Evolutionary conservation across 2,888 invertebrate species (phyloP).

Genomic region (Lissocephala sabroskyi): DNA sequence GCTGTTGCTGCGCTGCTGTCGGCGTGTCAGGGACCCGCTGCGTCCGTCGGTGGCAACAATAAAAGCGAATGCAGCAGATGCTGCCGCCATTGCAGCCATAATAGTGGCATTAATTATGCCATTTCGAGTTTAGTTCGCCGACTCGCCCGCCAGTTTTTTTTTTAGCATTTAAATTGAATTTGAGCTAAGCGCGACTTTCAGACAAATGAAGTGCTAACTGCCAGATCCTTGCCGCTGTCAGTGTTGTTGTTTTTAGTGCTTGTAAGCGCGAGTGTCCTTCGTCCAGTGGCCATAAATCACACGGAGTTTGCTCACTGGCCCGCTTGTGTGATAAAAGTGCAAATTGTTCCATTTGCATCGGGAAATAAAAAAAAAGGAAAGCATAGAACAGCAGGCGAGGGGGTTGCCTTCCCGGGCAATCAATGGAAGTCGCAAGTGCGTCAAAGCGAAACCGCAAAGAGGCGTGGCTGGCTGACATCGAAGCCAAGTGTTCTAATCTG

Average conservation of each 20-base stretch:
- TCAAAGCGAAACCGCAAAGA: constrained; percentile 7
- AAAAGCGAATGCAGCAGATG: not conserved
- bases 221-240: no score
- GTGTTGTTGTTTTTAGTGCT: no score
- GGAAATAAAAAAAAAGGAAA: not conserved
- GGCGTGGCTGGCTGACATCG: constrained; percentile 4
- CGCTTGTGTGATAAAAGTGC: constrained; percentile 51
- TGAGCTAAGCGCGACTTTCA: constrained; percentile 33
- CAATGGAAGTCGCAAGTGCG: constrained; percentile 8
- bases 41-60: no score
- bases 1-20: no score
- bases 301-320: constrained; percentile 39
- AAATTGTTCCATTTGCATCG: constrained; percentile 53
- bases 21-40: no score
- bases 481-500: no score
- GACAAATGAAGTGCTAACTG: constrained; percentile 63
- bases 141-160: not conserved
- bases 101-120: constrained; percentile 54
- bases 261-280: constrained; percentile 7
- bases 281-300: constrained; percentile 40
- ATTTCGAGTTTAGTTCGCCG: constrained; percentile 23
- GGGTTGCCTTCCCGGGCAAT: not conserved
- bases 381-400: not conserved
- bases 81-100: constrained; percentile 20
- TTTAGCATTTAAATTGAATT: constrained; percentile 43